Percentiles rank a stretch among this genome's conserved stretches.
These are phyloP conservation scores for Furcifer pardalis DNA, from an alignment of 2,797 vertebrate species.

Conservation along the genomic window DNA sequence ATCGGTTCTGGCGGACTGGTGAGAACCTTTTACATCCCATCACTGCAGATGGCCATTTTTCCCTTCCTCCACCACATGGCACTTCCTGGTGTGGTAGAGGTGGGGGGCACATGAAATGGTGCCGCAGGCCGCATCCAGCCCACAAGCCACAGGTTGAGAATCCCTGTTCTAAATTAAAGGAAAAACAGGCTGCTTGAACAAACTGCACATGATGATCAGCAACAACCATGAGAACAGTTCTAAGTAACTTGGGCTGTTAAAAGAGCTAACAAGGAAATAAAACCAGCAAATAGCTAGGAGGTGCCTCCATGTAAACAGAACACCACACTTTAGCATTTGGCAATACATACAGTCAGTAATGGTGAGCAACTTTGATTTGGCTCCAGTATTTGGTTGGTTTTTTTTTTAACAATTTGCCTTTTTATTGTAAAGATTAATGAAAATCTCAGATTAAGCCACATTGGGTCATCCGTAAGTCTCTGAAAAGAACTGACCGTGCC, in stretches of 20 bases:
- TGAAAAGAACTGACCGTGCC: conserved; percentile 91
- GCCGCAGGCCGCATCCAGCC: no score
- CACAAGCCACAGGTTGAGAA: no score
- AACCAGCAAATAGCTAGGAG: conserved; percentile 50
- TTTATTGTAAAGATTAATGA: conserved; percentile 18
- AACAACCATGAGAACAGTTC: background rate
- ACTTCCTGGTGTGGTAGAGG: no score
- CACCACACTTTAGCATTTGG: background rate
- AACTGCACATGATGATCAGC: background rate
- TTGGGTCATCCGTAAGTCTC: conserved; percentile 65
- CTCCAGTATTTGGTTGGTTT: background rate
- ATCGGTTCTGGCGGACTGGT: no score
- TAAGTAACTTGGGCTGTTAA: background rate
- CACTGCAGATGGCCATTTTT: no score
- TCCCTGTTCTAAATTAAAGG: conserved; percentile 30
- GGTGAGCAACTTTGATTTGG: background rate
- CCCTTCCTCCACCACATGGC: no score
- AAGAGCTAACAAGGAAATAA: background rate
- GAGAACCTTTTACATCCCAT: no score
- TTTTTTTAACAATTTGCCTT: background rate
- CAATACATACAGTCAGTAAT: background rate
- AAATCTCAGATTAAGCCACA: conserved; percentile 49
- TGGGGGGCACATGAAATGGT: no score
- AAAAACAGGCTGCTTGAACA: conserved; percentile 5
- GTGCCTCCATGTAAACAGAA: conserved; percentile 27